Base-by-base conservation (phyloP, 2,888 invertebrate species). In the Drepana falcataria region DNA sequence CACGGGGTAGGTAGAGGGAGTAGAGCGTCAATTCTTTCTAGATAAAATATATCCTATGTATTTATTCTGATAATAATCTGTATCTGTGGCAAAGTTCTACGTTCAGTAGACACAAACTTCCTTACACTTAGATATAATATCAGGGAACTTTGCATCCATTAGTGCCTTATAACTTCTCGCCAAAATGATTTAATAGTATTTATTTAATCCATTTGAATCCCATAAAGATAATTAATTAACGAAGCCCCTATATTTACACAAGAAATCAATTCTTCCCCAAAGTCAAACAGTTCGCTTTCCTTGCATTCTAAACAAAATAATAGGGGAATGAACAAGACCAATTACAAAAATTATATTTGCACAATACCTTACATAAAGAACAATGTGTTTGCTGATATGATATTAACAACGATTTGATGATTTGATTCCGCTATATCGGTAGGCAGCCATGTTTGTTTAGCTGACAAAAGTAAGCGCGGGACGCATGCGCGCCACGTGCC, bases 271-370 rank as follows among this genome's bases (percentile, higher is more conserved):
- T 65, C 73, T 71, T 72, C 77, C 79, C 77, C 60, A 64, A 76
- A 68, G 66, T 72, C 72, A 75, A 76, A 77, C 69, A 77, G n/a
- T 57, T 61, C 64, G 64, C 60, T 69, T 67, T 71, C 68, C 63
- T 70, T 68, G 71, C 62, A 69, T 71, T 68, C 73, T 59, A 65
- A 65, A 71, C 71, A 75, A 75, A 78, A 75, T 70, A 75, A 76
- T 71, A 68, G 78, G 83, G 79, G 71, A 74, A 68, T 64, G 73
- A 77, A 70, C 69, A 66, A 67, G 75, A 73, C 68, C 84, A 88
- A 87, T 87, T 88, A 87, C 85, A 74, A 80, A 81, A 85, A 88
- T 86, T 84, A 84, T 87, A 81, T 87, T 88, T 88, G 79, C 80
- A 69, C 82, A 81, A 68, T 67, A 61, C 66, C 71, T 75, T 65